These are phyloP conservation scores for Galleria mellonella DNA, from an alignment of 1,140 invertebrate species.

Conservation along the genomic window DNA sequence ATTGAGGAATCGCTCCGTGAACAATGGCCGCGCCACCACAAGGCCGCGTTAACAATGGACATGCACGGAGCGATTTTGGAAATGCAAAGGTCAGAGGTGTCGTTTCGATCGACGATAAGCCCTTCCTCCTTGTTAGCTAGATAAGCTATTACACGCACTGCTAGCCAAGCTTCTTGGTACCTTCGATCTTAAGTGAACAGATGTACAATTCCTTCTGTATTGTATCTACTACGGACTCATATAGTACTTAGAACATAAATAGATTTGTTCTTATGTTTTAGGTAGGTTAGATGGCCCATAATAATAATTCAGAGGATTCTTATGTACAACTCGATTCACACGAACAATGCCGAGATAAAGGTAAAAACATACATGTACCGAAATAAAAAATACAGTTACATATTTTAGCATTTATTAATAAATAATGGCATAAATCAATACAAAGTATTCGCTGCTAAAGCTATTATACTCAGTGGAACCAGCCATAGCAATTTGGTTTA, in stretches of 20 bases:
- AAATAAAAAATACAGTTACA: too few species aligned
- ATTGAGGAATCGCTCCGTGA: conserved; percentile 28
- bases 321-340: too few species aligned
- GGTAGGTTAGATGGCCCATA: too few species aligned
- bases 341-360: too few species aligned
- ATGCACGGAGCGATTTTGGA: conserved; percentile 47
- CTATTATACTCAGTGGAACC: conserved; percentile 34
- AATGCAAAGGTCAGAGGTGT: conserved; percentile 51
- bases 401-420: conserved; percentile 50
- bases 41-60: conserved; percentile 48
- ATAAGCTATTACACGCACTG: conserved; percentile 45
- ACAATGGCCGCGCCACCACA: conserved; percentile 43
- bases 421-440: conserved; percentile 52
- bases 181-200: background rate
- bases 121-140: conserved; percentile 40
- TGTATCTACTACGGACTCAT: too few species aligned
- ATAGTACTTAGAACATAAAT: too few species aligned
- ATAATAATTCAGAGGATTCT: too few species aligned
- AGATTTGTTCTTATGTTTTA: too few species aligned
- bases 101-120: conserved; percentile 40
- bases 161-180: conserved; percentile 4
- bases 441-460: conserved; percentile 44
- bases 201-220: too few species aligned
- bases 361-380: too few species aligned
- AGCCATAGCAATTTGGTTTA: conserved; percentile 37